These are phyloP conservation scores for roundworm (Caenorhabditis elegans) DNA, from an alignment of 1,140 invertebrate species.

Conservation along the genomic window DNA sequence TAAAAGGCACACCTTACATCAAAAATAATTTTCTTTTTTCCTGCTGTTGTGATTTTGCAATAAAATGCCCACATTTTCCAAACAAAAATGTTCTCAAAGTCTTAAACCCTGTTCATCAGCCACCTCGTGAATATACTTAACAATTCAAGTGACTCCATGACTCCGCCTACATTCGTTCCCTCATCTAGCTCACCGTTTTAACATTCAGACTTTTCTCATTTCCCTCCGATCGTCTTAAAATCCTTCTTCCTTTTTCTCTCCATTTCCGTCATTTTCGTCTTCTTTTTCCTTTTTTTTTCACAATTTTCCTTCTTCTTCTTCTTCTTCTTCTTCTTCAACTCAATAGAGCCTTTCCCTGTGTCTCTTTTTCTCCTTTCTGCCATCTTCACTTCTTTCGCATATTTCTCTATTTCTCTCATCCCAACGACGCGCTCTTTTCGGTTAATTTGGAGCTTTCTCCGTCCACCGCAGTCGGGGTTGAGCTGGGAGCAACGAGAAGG, in stretches of 20 bases:
- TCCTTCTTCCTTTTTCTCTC: neutral
- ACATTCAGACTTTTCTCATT: neutral
- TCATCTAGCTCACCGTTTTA: neutral
- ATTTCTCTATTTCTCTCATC: neutral
- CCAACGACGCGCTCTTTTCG: conserved; percentile 15
- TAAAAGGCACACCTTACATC: too few species aligned
- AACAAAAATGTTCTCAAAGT: too few species aligned
- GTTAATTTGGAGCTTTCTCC: conserved; percentile 10
- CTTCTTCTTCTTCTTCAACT: neutral
- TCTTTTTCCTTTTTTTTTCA: neutral
- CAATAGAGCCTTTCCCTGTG: neutral
- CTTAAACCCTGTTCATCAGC: too few species aligned
- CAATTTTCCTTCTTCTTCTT: neutral
- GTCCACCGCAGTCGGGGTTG: neutral
- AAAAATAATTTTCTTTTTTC: too few species aligned
- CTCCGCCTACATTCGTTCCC: neutral
- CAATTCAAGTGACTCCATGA: neutral
- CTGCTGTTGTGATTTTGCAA: too few species aligned
- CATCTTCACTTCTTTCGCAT: neutral
- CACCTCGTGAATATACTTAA: neutral
- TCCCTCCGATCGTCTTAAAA: too few species aligned
- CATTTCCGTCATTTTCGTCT: neutral
- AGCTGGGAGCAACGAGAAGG: neutral
- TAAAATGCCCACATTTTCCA: too few species aligned
- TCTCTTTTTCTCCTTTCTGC: neutral